A percentile compares a stretch with the other conserved stretches of the same genome.
Evolutionary conservation across 2,888 invertebrate species (phyloP).

Genomic region (Heliconius aoede): DNA sequence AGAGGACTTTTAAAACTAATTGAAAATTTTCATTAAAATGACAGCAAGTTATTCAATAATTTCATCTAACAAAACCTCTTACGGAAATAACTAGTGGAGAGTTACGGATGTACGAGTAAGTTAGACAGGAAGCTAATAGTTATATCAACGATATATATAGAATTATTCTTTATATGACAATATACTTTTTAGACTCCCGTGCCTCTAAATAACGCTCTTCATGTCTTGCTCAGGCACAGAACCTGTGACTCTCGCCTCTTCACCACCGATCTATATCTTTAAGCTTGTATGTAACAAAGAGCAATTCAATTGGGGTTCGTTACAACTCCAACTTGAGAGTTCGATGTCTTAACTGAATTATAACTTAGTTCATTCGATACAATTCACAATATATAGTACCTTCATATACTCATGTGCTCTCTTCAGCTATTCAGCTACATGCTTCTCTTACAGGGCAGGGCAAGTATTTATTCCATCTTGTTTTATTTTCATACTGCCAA

Average conservation of each 20-base stretch:
- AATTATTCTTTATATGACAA: too few relatives aligned
- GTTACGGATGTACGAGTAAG: too few relatives aligned
- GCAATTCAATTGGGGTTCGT: constrained; percentile 9
- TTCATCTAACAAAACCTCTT: too few relatives aligned
- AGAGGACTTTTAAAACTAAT: constrained; percentile 11
- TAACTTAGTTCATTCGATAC: constrained; percentile 5
- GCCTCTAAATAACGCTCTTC: not conserved
- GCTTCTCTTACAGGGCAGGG: too few relatives aligned
- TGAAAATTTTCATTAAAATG: not conserved
- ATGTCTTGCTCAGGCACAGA: not conserved
- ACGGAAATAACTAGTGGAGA: too few relatives aligned
- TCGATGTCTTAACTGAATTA: constrained; percentile 8
- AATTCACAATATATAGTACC: not conserved
- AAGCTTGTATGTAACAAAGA: not conserved
- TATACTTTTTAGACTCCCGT: too few relatives aligned
- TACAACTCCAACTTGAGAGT: not conserved
- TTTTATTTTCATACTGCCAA: too few relatives aligned
- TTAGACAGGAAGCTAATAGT: too few relatives aligned
- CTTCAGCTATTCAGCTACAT: not conserved
- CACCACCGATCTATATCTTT: not conserved
- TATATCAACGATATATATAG: too few relatives aligned
- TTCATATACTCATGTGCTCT: not conserved
- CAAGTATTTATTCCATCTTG: too few relatives aligned
- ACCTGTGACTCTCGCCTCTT: not conserved
- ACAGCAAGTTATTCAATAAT: too few relatives aligned